Base-by-base conservation (phyloP, 2,888 invertebrate species). In the Hanleya hanleyi region DNA sequence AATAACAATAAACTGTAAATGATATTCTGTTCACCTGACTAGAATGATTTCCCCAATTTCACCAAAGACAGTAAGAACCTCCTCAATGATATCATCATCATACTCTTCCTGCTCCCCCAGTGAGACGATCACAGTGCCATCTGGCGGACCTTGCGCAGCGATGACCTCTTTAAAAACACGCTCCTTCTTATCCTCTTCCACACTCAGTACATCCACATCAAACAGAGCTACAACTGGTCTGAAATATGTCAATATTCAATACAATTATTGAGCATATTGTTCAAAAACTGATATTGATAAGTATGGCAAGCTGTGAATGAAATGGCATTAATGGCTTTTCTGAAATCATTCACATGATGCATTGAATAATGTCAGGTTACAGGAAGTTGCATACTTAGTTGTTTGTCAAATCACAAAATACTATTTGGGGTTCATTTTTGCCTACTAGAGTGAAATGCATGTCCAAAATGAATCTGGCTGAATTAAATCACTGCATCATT, bases 191-290 rank as follows among this genome's bases (percentile, higher is more conserved):
- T 94, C 93, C 65, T 94, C 93, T 87, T 96, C 94, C 0, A 98
- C 95, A 87, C 94, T 94, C 80, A 95, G 93, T 3, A 96, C 94
- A 88, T 98, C 96, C 15, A 97, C 92, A 91, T 97, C 97, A 83
- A 98, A 93, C 73, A 97, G 93, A 0, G 96, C 97, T 81, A 97
- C 94, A 0, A 99, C 98, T 1, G 99, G 99, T 74, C 99, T 91
- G 77, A 15, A 83, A 83, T n/a, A n/a, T n/a, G n/a, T n/a, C n/a
- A n/a, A n/a, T n/a, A 15, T 22, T 62, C 36, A 1, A 62, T 69
- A 37, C 32, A 70, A n/a, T 15, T 26, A n/a, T n/a, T n/a, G n/a
- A n/a, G n/a, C n/a, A n/a, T n/a, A n/a, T n/a, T n/a, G n/a, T n/a
- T n/a, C n/a, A n/a, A n/a, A n/a, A n/a, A n/a, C n/a, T n/a, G n/a